Percentiles rank a stretch among this genome's conserved stretches.
Evolutionary conservation across 2,113 vertebrate species (phyloP).

Genomic region (Picathartes gymnocephalus): DNA sequence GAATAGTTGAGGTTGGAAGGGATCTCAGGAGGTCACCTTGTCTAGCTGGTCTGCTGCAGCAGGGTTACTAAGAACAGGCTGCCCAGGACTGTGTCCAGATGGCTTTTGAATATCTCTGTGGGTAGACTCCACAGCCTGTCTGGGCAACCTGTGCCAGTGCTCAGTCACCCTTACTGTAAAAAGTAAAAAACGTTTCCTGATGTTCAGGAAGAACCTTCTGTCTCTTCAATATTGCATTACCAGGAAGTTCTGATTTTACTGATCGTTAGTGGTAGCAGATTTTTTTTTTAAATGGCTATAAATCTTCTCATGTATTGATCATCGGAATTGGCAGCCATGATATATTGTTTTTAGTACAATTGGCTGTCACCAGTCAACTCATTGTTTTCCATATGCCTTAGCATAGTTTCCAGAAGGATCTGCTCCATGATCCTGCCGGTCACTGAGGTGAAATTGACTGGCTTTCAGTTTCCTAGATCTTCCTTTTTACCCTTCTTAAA

Average conservation of each 20-base stretch:
- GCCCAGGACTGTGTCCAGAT: neutral
- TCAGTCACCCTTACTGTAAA: neutral
- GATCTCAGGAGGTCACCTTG: neutral
- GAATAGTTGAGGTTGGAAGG: neutral
- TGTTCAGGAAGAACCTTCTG: neutral
- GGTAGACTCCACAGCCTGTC: neutral
- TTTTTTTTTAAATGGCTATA: neutral
- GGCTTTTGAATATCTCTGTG: neutral
- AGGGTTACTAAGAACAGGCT: neutral
- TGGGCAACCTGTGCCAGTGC: neutral
- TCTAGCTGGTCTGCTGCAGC: neutral
- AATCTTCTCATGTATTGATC: neutral
- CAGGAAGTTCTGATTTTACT: neutral
- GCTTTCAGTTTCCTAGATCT: neutral
- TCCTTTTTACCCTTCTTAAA: neutral
- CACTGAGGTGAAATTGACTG: neutral
- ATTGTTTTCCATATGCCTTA: neutral
- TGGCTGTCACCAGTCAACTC: neutral
- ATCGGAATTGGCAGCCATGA: neutral
- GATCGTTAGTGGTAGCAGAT: neutral
- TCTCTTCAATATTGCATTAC: neutral
- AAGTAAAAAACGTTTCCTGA: neutral
- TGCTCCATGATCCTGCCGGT: neutral
- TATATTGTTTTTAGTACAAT: neutral
- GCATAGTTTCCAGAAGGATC: neutral